Conservation (phyloP, 2,888 invertebrate genomes). For the Morinoia aosen region DNA sequence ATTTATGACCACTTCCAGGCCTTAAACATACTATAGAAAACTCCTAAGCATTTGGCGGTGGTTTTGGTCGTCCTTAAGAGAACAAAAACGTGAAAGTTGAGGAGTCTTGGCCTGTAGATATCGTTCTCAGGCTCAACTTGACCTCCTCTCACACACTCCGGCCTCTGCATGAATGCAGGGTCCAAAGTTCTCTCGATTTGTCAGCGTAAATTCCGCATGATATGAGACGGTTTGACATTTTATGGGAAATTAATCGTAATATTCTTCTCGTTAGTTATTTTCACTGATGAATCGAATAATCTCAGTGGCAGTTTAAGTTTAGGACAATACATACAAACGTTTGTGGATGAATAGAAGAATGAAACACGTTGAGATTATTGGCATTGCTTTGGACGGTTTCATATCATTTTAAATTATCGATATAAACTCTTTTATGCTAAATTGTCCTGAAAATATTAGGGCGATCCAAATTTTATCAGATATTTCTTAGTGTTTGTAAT, state of each 20-base stretch:
- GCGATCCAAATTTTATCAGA: not conserved
- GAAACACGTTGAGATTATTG: not conserved
- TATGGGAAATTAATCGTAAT: not conserved
- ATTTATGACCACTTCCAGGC: not conserved
- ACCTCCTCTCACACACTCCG: not conserved
- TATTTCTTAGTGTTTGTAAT: not conserved
- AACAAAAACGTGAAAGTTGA: not conserved
- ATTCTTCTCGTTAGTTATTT: no score
- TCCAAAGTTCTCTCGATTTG: not conserved
- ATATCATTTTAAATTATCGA: not conserved
- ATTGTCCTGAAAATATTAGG: not conserved
- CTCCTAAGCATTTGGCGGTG: not conserved
- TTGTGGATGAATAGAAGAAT: not conserved
- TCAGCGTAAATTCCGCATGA: not conserved
- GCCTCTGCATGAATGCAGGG: not conserved
- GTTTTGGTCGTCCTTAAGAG: not conserved
- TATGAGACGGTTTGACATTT: not conserved
- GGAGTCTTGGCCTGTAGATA: not conserved
- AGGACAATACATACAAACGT: not conserved
- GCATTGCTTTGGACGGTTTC: not conserved
- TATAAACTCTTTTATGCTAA: not conserved
- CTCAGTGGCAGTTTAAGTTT: not conserved
- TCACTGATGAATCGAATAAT: no score
- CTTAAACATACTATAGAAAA: constrained; percentile 13
- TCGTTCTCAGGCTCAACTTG: not conserved